Evolutionary conservation across 2,113 vertebrate species (phyloP), one percentile per base, ranked within the genome.

Genomic region (Trematocara zebra): DNA sequence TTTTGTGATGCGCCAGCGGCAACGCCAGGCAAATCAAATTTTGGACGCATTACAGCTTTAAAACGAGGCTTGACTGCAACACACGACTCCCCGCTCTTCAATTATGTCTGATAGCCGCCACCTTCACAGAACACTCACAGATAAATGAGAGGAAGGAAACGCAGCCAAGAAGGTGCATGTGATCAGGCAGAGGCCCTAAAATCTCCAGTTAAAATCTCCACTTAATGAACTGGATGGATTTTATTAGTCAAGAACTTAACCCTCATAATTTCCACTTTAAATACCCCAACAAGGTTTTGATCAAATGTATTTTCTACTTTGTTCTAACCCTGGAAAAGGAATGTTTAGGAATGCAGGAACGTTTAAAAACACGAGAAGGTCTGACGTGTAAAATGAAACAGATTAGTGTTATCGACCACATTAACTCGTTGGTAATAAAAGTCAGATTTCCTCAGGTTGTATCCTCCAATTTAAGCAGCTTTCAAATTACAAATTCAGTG

Each of bases 11-110:
- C 11, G 33, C 88, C 85, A 4, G 49, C 12, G 28, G 87, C 88
- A 78, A 76, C 6, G 35, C 40, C 17, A 11, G 49, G 80, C 78
- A 84, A 88, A 90, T 88, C 87, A 57, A 52, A 87, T 90, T 87
- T 79, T 61, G 53, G 89, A 88, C 15, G 49, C 83, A 49, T 81
- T 61, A 64, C 31, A 49, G 72, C 78, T 78, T 83, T 76, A 23
- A 87, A 90, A 91, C 35, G 20, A 91, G 86, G 82, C 84, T 78
- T 86, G 79, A 89, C 83, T 61, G 69, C 80, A 67, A 57, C 76
- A 84, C 80, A 49, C 81, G 7, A 89, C 82, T 90, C 64, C 76
- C 61, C 11, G 26, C 69, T 90, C 80, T 69, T 92, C 86, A 85
- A 78, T 91, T 86, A 83, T 8, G 69, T 18, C n/a, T 10, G 59